Percentiles rank a stretch among this genome's conserved stretches.
Evolutionary conservation across 2,797 vertebrate species (phyloP).

Genomic region (Danio tinwini): DNA sequence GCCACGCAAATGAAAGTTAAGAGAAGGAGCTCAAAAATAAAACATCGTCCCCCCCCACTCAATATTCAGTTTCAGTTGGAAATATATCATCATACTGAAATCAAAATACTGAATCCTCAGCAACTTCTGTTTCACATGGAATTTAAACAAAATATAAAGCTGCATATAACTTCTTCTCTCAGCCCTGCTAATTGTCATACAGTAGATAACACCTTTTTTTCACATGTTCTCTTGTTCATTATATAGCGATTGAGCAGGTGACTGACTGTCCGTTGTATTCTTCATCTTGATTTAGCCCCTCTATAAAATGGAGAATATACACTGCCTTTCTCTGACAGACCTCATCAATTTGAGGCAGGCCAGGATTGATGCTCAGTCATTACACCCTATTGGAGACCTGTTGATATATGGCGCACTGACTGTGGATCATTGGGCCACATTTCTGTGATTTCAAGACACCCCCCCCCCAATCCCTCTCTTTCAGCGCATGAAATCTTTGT

Average conservation of each 20-base stretch:
- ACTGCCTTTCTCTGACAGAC: constrained; percentile 36
- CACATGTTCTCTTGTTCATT: constrained; percentile 15
- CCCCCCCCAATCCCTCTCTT: neutral
- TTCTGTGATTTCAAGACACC: constrained; percentile 34
- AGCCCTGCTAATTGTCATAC: neutral
- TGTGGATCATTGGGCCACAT: constrained; percentile 10
- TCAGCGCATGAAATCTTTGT: constrained; percentile 16
- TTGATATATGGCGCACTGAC: constrained; percentile 36
- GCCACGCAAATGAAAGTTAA: no score
- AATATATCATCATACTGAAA: no score
- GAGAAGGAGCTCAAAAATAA: no score
- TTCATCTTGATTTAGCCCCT: constrained; percentile 34
- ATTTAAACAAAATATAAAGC: neutral
- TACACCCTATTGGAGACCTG: constrained; percentile 34
- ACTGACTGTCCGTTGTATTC: constrained; percentile 22
- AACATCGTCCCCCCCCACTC: no score
- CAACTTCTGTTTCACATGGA: no score
- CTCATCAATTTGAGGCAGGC: constrained; percentile 25
- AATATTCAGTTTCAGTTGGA: no score
- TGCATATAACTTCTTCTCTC: neutral
- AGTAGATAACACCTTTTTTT: neutral
- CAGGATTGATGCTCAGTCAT: constrained; percentile 32
- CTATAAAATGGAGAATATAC: constrained; percentile 36
- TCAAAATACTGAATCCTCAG: no score
- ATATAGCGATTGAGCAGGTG: neutral